Evolutionary conservation across 2,797 vertebrate species (phyloP).

Genomic region (Salarias fasciatus): DNA sequence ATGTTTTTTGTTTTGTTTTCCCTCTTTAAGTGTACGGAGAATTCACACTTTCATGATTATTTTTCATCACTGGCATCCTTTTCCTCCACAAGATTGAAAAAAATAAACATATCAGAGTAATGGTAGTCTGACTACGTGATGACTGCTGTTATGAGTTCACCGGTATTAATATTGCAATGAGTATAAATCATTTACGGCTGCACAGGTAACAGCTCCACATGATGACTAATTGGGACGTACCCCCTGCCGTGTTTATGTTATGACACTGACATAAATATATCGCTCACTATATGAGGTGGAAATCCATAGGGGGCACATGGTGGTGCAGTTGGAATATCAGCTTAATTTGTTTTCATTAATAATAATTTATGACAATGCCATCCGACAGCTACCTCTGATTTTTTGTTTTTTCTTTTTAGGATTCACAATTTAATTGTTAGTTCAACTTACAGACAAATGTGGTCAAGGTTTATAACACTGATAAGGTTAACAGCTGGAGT

Average conservation of each 20-base stretch:
- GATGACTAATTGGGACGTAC: slow-evolving; percentile 63
- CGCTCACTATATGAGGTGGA: slow-evolving; percentile 52
- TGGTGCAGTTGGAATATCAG: slow-evolving; percentile 43
- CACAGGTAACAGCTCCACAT: slow-evolving; percentile 51
- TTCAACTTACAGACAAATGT: neutral
- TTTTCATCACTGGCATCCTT: slow-evolving; percentile 5
- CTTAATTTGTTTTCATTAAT: slow-evolving; percentile 42
- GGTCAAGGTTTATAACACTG: neutral
- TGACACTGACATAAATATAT: slow-evolving; percentile 46
- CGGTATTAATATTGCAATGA: slow-evolving; percentile 31
- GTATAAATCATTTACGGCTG: slow-evolving; percentile 64
- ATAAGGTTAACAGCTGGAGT: neutral
- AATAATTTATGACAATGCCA: neutral
- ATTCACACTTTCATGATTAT: neutral
- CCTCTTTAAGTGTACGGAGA: no score
- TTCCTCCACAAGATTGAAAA: neutral
- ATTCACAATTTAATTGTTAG: neutral
- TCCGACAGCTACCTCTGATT: neutral
- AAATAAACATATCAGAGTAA: neutral
- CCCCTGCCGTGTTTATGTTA: slow-evolving; percentile 64
- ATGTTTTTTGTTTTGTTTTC: neutral
- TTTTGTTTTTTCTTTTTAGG: neutral
- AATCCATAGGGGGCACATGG: slow-evolving; percentile 46
- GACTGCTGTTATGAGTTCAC: slow-evolving; percentile 9
- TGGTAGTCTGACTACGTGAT: slow-evolving; percentile 1